A percentile compares a stretch with the other conserved stretches of the same genome.
Evolutionary conservation across 2,113 vertebrate species (phyloP).

Genomic region (Sphaerodactylus townsendi): DNA sequence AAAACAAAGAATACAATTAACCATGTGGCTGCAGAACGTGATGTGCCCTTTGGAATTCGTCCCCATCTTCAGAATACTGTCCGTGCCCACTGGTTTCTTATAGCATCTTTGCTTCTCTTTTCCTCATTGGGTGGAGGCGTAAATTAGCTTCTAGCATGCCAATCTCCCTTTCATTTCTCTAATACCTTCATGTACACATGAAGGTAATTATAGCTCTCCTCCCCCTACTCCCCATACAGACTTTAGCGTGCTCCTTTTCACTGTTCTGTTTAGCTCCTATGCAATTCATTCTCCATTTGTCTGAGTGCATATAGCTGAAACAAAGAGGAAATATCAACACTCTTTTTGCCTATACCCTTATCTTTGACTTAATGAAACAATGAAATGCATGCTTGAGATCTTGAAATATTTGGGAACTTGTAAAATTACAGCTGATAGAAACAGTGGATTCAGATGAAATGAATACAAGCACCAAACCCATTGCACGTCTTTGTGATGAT

Average conservation of each 20-base stretch:
- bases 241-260: neutral
- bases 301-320: neutral
- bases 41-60: neutral
- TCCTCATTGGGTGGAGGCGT: neutral
- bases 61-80: neutral
- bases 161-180: conserved; percentile 10
- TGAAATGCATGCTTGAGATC: neutral
- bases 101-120: neutral
- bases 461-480: neutral
- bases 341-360: neutral
- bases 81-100: neutral
- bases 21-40: neutral
- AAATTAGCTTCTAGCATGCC: neutral
- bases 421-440: conserved; percentile 1
- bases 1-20: neutral
- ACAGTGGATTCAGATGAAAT: conserved; percentile 24
- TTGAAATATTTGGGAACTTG: conserved; percentile 21
- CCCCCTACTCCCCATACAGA: neutral
- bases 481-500: conserved; percentile 43
- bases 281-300: fast-evolving
- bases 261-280: neutral
- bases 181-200: neutral
- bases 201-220: conserved; percentile 5
- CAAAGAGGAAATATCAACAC: neutral
- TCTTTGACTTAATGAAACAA: neutral